A percentile compares a stretch with the other conserved stretches of the same genome.
Conservation (phyloP, 2,113 vertebrate genomes). For the Pseudorectes ferrugineus region DNA sequence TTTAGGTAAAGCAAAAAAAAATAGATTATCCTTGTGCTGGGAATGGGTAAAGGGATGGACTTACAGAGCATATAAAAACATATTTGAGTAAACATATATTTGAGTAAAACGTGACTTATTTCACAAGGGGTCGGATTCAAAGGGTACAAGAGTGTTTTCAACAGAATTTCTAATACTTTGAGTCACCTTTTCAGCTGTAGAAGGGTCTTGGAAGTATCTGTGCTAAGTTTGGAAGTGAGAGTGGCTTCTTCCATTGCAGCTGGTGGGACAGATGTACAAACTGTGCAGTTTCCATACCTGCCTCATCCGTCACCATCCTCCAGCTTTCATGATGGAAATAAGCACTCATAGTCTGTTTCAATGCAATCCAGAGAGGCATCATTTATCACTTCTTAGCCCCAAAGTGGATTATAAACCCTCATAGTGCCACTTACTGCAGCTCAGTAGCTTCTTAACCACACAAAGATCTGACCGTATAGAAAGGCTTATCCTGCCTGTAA, state of each 20-base stretch:
- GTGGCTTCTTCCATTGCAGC: not conserved
- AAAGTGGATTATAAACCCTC: not conserved
- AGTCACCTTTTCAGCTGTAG: not conserved
- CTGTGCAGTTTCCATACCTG: not conserved
- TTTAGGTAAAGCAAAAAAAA: not conserved
- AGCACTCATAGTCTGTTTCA: not conserved
- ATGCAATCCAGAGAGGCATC: not conserved
- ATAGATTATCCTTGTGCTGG: not conserved
- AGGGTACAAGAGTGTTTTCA: not conserved
- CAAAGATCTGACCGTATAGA: not conserved
- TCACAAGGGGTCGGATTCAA: not conserved
- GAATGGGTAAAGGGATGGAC: not conserved
- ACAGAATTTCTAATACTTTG: not conserved
- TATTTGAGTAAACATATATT: not conserved
- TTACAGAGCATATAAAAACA: not conserved
- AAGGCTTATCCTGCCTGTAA: not conserved
- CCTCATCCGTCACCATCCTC: fast-evolving
- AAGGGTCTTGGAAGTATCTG: not conserved
- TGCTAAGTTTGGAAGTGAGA: not conserved
- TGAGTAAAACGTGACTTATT: not conserved
- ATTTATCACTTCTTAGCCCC: not conserved
- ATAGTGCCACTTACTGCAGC: not conserved
- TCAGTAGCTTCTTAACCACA: not conserved
- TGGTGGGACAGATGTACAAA: not conserved
- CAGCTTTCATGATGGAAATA: not conserved